Evolutionary conservation across 2,113 vertebrate genomes (phyloP).

Genomic region (Campylorhamphus procurvoides): DNA sequence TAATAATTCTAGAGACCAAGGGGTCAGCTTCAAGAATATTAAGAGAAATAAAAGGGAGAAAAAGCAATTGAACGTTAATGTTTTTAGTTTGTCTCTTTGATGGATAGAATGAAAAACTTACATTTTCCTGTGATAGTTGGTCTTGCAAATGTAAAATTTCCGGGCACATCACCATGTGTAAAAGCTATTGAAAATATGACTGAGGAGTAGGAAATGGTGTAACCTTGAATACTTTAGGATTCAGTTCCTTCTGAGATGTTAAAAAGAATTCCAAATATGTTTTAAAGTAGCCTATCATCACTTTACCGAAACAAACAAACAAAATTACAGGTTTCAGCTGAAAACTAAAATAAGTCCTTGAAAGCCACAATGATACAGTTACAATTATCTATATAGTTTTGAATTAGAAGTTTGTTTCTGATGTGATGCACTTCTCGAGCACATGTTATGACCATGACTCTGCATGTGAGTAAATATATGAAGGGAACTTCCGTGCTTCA

Average conservation of each 20-base stretch:
- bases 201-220: background rate
- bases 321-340: background rate
- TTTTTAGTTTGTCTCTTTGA: too few relatives aligned
- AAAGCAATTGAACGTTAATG: too few relatives aligned
- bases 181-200: background rate
- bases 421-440: background rate
- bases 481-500: background rate
- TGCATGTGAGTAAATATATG: background rate
- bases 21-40: too few relatives aligned
- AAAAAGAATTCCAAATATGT: background rate
- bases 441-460: background rate
- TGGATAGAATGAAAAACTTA: too few relatives aligned
- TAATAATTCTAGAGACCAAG: too few relatives aligned
- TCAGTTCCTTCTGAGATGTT: background rate
- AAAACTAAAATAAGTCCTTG: background rate
- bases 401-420: background rate
- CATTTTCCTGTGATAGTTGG: background rate
- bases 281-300: background rate
- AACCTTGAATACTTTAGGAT: background rate
- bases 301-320: background rate
- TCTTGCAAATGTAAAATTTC: background rate
- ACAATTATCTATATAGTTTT: background rate
- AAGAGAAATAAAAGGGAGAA: too few relatives aligned
- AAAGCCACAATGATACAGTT: background rate
- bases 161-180: background rate